Conservation (phyloP, 2,888 invertebrate species). For the Cosmia pyralina region DNA sequence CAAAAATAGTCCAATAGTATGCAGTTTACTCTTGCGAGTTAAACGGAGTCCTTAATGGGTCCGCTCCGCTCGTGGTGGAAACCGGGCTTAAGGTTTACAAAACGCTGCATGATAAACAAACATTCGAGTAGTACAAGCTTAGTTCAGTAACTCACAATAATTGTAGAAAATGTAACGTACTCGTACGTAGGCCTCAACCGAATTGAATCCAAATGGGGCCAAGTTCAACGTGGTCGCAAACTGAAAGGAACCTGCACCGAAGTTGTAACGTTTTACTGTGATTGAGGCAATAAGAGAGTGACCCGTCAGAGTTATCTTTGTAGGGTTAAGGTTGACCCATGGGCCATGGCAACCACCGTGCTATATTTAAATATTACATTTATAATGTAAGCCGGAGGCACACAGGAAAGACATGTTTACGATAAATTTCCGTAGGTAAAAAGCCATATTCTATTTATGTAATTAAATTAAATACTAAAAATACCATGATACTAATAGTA, state of each 20-base stretch:
- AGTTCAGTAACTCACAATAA: not conserved
- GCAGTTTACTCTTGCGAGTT: no score
- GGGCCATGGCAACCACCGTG: not conserved
- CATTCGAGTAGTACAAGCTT: not conserved
- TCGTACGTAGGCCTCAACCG: not conserved
- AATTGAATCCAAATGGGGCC: conserved; percentile 10
- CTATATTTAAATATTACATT: not conserved
- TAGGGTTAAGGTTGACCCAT: not conserved
- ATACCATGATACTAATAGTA: no score
- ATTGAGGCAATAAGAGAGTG: conserved; percentile 14
- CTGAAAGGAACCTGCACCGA: conserved; percentile 7
- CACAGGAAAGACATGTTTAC: not conserved
- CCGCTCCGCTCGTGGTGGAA: no score
- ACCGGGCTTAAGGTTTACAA: not conserved
- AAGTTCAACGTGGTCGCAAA: conserved; percentile 29
- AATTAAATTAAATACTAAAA: no score
- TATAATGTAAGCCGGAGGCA: not conserved
- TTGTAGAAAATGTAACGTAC: conserved; percentile 1
- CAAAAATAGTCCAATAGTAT: no score
- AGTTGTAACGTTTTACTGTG: conserved; percentile 20
- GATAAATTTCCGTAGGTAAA: not conserved
- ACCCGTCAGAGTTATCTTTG: conserved; percentile 4
- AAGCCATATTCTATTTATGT: not conserved
- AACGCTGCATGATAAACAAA: not conserved
- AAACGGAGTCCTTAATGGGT: no score